Conservation (phyloP, 2,888 invertebrate species). For the Notocelia uddmanniana region DNA sequence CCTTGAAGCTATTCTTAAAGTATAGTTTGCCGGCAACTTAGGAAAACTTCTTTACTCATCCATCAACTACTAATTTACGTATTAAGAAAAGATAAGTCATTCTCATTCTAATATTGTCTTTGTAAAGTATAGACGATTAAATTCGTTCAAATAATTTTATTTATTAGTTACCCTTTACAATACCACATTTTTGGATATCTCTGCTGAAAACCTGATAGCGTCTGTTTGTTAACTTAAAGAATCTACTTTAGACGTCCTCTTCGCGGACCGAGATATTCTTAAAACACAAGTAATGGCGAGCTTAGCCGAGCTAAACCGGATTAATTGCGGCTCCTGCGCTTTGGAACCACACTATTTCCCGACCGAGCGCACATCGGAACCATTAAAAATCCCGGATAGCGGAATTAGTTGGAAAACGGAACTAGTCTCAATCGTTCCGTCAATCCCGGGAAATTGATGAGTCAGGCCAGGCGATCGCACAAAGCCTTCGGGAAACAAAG, state of each 20-base stretch:
- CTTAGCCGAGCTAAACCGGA: slow-evolving; percentile 52
- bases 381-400: slow-evolving; percentile 49
- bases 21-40: not conserved
- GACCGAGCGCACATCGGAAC: slow-evolving; percentile 44
- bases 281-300: slow-evolving; percentile 38
- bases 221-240: no score
- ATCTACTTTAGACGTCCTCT: not conserved
- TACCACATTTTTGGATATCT: no score
- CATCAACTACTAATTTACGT: not conserved
- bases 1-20: not conserved
- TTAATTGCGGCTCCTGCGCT: slow-evolving; percentile 55
- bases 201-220: no score
- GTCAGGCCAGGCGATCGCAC: slow-evolving; percentile 75
- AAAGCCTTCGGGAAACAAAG: slow-evolving; percentile 81
- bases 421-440: slow-evolving; percentile 72
- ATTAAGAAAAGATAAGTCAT: no score
- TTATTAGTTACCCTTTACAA: no score
- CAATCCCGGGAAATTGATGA: slow-evolving; percentile 80
- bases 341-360: slow-evolving; percentile 49
- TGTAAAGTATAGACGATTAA: no score
- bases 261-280: slow-evolving; percentile 36
- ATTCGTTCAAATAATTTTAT: no score
- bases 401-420: slow-evolving; percentile 61
- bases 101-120: no score
- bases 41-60: not conserved